Evolutionary conservation across 2,888 invertebrate species (phyloP), one percentile per base, ranked within the genome.

Genomic region (Agrypnus murinus): DNA sequence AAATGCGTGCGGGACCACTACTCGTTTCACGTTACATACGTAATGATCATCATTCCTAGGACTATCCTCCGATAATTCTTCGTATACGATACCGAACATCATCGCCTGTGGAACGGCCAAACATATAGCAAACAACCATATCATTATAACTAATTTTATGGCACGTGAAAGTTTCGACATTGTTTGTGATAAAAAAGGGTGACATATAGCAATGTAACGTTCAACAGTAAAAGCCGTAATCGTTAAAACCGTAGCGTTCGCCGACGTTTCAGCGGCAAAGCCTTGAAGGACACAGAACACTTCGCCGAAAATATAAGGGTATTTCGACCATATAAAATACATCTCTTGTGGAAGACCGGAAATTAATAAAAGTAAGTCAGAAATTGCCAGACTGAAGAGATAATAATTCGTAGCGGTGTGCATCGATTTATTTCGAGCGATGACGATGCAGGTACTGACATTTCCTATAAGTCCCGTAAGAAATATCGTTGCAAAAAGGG

Each of bases 211-310:
- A 43, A 95, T 91, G 82, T 95, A 97, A 73, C 96, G 89, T 84
- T 97, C 96, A 8, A 95, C 92, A 0, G 93, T 96, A 84, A 96
- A 96, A 1, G 95, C 95, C 0, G 95, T 95, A 79, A 96, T 96
- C 10, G 93, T 94, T 73, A 94, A 85, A 1, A 96, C 95, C 0
- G 95, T 95, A 0, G 95, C 94, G 81, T 94, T 94, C 15, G 93
- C 92, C 0, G 93, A 92, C 14, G 94, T 94, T 85, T 96, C 96
- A 0, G 95, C 93, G 0, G 94, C 91, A 53, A 95, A 88, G 12
- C 77, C 77, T 60, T 89, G 82, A 7, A 92, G 85, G 9, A 94
- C 88, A 84, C 96, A 96, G 76, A 94, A 90, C 4, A 89, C 88
- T 81, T 94, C 93, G 0, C 93, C 93, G 74, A 95, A 90, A 1